These are phyloP conservation scores for Phortica variegata DNA, from an alignment of 1,140 invertebrate genomes.

Conservation along the genomic window DNA sequence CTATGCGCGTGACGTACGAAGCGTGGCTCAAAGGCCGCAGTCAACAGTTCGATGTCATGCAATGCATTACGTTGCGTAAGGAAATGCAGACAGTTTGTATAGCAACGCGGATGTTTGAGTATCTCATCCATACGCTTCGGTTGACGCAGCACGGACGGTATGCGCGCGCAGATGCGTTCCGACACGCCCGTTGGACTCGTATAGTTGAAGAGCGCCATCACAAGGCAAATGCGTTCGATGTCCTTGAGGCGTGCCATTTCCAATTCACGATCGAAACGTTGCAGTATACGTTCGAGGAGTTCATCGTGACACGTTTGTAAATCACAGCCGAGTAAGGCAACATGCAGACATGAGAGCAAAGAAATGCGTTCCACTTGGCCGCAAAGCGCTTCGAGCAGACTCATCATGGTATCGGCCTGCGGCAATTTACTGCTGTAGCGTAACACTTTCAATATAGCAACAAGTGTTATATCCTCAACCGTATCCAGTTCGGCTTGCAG, in stretches of 20 bases:
- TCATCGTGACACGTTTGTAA: conserved; percentile 54
- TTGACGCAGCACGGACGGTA: conserved; percentile 58
- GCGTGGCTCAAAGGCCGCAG: conserved; percentile 51
- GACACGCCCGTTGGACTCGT: conserved; percentile 46
- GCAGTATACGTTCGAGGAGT: conserved; percentile 46
- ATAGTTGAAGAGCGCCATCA: conserved; percentile 59
- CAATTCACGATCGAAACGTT: conserved; percentile 50
- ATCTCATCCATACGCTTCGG: conserved; percentile 57
- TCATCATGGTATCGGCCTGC: conserved; percentile 31
- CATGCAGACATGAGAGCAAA: conserved; percentile 58
- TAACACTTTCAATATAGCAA: conserved; percentile 60
- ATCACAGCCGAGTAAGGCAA: conserved; percentile 59
- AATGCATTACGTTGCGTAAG: conserved; percentile 56
- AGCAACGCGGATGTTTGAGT: conserved; percentile 50
- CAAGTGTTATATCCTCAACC: conserved; percentile 59
- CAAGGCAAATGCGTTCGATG: conserved; percentile 62
- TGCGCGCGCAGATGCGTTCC: conserved; percentile 53
- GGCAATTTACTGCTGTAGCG: conserved; percentile 53
- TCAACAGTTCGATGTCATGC: conserved; percentile 60
- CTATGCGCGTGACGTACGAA: conserved; percentile 57
- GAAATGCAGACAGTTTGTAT: conserved; percentile 58
- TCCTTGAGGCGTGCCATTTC: conserved; percentile 62
- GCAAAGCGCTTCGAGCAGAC: conserved; percentile 43
- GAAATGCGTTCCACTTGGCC: conserved; percentile 57
- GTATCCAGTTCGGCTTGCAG: conserved; percentile 44